Base-by-base conservation (phyloP, 2,888 invertebrate genomes). In the Standfussiana lucernea region DNA sequence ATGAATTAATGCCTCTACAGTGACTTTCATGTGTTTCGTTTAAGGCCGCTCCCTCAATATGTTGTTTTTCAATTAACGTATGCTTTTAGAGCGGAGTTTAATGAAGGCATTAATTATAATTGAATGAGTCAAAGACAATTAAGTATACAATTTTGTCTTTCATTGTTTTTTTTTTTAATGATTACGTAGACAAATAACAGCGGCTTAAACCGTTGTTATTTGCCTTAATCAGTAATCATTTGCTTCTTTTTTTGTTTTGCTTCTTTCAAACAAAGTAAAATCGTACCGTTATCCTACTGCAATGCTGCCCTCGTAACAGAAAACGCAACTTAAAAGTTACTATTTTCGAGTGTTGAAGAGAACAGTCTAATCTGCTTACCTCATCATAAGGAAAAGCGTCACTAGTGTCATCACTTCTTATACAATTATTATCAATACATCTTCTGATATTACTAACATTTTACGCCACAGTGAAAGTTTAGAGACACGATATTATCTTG, bases 31-130 rank as follows among this genome's bases (percentile, higher is more conserved):
- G 61, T 75, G 45, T 83, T 50, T 71, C 73, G 69, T 72, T 71
- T 61, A 67, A 28, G 21, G 66, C 72, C 81, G 62, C 71, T 74
- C 85, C 86, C 78, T 65, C 47, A 70, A 75, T 37, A 77, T 35
- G 76, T 77, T 74, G 62, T 83, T 85, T 77, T 85, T 69, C 65
- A 86, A 86, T 86, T 86, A 79, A 79, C 59, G 37, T 75, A 77
- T 82, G 83, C 76, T 85, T 81, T 79, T 76, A 84, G 74, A 71
- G 32, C 40, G 65, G 11, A 15, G 50, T 68, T 77, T 72, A 71
- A 79, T 75, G 47, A 65, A 53, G 45, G 42, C 24, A 65, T 53
- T 73, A 42, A 85, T 85, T 82, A 66, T 47, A 64, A 72, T 70
- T 67, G 40, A 75, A 28, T 42, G 62, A 75, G 61, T 32, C 28